Percentiles rank a stretch among this genome's conserved stretches.
phyloP scores from a whole-genome alignment of 2,113 vertebrate species.

The Eretmochelys imbricata region DNA sequence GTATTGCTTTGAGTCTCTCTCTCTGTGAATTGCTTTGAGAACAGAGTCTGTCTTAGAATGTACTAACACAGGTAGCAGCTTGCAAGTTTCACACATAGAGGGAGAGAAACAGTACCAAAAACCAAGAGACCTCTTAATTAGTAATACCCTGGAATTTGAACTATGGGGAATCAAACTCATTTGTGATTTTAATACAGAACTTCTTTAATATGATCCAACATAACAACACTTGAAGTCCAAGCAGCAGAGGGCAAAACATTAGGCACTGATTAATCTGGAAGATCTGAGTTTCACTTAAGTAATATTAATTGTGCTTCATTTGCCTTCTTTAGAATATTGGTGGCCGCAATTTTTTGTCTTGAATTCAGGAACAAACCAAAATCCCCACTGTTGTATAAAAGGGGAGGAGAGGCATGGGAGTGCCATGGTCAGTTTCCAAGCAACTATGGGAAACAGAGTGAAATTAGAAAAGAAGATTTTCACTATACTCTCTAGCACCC shows the following conservation, averaged over 20 bases:
- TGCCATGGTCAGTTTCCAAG: conserved; percentile 5
- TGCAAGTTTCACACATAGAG: too few relatives aligned
- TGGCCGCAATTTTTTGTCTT: not conserved
- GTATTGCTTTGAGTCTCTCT: too few relatives aligned
- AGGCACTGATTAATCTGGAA: not conserved
- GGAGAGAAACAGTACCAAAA: too few relatives aligned
- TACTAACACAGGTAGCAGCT: too few relatives aligned
- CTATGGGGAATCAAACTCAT: too few relatives aligned
- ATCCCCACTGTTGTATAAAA: conserved; percentile 2
- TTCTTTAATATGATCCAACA: too few relatives aligned
- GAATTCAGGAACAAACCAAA: conserved; percentile 6
- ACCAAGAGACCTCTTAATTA: too few relatives aligned
- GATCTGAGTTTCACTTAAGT: not conserved
- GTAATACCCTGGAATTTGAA: too few relatives aligned
- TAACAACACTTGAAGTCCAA: conserved; percentile 17
- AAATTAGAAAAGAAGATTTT: conserved; percentile 6
- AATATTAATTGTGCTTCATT: not conserved
- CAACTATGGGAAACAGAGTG: not conserved
- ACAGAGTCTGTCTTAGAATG: too few relatives aligned
- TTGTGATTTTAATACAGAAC: too few relatives aligned
- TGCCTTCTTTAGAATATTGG: not conserved
- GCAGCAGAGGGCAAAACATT: not conserved
- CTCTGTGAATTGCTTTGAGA: too few relatives aligned
- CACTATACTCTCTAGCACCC: not conserved
- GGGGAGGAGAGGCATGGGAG: not conserved